phyloP scores from a whole-genome alignment of 2,888 invertebrate species.

The Synanthedon formicaeformis region DNA sequence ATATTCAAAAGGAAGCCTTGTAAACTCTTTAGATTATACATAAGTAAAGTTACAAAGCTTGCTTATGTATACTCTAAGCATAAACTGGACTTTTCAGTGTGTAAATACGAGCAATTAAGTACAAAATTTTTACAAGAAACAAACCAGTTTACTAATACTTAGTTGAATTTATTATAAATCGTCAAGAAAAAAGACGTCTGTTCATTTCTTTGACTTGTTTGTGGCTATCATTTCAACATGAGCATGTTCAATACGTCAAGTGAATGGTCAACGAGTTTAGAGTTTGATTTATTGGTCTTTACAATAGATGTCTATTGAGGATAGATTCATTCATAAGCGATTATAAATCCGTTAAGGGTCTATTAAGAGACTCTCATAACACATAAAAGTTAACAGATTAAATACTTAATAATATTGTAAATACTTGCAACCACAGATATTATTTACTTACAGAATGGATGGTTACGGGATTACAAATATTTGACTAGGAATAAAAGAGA shows the following conservation, averaged over 20 bases:
- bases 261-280: constrained; percentile 18
- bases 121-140: not conserved
- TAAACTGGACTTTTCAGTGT: not conserved
- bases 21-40: too few relatives aligned
- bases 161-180: not conserved
- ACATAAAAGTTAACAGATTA: too few relatives aligned
- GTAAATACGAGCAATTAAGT: not conserved
- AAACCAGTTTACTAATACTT: not conserved
- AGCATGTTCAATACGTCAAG: constrained; percentile 11
- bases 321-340: constrained; percentile 16
- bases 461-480: too few relatives aligned
- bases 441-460: too few relatives aligned
- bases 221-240: constrained; percentile 8
- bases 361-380: constrained; percentile 12
- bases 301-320: constrained; percentile 17
- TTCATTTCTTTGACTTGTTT: constrained; percentile 7
- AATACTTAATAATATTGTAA: too few relatives aligned
- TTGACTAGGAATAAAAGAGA: not conserved
- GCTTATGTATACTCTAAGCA: too few relatives aligned
- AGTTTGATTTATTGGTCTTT: constrained; percentile 20
- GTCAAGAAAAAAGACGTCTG: not conserved
- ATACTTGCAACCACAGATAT: too few relatives aligned
- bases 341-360: constrained; percentile 23
- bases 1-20: too few relatives aligned
- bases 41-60: too few relatives aligned